Evolutionary conservation across 2,113 vertebrate genomes (phyloP).

Genomic region (Ginglymostoma cirratum): DNA sequence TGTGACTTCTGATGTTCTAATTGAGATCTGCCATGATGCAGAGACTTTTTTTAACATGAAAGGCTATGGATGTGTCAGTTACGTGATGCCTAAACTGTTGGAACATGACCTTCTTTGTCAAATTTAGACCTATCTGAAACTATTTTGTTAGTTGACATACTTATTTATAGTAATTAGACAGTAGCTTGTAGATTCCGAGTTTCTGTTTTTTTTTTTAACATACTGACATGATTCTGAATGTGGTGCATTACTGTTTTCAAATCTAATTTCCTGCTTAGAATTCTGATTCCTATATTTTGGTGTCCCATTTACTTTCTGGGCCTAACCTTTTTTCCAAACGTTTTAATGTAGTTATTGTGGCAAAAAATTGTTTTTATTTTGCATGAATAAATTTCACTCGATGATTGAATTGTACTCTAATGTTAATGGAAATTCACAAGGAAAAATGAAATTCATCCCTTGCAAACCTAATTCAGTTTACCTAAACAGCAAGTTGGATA

Average conservation of each 20-base stretch:
- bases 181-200: background rate
- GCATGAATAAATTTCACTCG: conserved; percentile 42
- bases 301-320: background rate
- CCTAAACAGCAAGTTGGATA: background rate
- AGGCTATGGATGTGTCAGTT: background rate
- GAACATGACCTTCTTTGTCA: background rate
- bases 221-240: background rate
- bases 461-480: background rate
- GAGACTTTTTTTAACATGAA: background rate
- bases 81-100: background rate
- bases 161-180: background rate
- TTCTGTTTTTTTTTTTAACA: background rate
- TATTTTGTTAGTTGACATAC: background rate
- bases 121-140: too few relatives aligned
- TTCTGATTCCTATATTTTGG: background rate
- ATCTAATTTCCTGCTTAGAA: background rate
- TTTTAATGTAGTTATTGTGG: background rate
- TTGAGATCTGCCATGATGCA: background rate
- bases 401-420: background rate
- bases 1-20: too few relatives aligned
- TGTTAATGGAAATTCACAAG: background rate
- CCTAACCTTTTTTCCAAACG: background rate
- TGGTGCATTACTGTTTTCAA: background rate
- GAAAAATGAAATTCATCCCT: background rate
- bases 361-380: too few relatives aligned